phyloP scores from a whole-genome alignment of 2,888 invertebrate genomes.

The Volucella zonaria region DNA sequence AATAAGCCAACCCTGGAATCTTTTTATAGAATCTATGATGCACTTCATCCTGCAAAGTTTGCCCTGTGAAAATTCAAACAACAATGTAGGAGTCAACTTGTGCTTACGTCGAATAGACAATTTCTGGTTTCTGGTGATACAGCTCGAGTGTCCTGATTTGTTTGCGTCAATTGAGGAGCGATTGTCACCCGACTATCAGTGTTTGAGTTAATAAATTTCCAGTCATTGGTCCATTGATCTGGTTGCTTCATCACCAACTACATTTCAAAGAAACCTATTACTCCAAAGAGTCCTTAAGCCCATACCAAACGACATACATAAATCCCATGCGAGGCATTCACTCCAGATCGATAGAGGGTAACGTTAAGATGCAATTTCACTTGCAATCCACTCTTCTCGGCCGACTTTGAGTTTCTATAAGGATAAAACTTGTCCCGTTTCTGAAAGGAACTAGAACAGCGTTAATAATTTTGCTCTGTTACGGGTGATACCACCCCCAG shows the following conservation, averaged over 20 bases:
- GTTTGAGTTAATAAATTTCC: slow-evolving; percentile 75
- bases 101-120: slow-evolving; percentile 78
- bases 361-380: slow-evolving; percentile 75
- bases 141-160: slow-evolving; percentile 75
- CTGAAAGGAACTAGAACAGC: slow-evolving; percentile 68
- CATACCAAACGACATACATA: slow-evolving; percentile 67
- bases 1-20: slow-evolving; percentile 79
- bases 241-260: slow-evolving; percentile 78
- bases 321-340: slow-evolving; percentile 75
- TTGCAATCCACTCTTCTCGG: slow-evolving; percentile 79
- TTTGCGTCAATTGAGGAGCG: slow-evolving; percentile 76
- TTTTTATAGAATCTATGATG: slow-evolving; percentile 76
- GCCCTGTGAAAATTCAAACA: neutral
- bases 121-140: slow-evolving; percentile 76
- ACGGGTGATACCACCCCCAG: too few relatives aligned
- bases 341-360: slow-evolving; percentile 65
- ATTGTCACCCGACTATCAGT: slow-evolving; percentile 76
- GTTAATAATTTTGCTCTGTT: slow-evolving; percentile 2
- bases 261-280: slow-evolving; percentile 18
- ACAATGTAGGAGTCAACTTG: neutral
- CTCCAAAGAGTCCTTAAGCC: neutral
- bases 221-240: slow-evolving; percentile 77
- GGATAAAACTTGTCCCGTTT: slow-evolving; percentile 78
- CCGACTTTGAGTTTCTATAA: slow-evolving; percentile 77
- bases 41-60: slow-evolving; percentile 76